Evolutionary conservation across 2,797 vertebrate species (phyloP), one percentile per base, ranked within the genome.

Genomic region (Netta rufina): DNA sequence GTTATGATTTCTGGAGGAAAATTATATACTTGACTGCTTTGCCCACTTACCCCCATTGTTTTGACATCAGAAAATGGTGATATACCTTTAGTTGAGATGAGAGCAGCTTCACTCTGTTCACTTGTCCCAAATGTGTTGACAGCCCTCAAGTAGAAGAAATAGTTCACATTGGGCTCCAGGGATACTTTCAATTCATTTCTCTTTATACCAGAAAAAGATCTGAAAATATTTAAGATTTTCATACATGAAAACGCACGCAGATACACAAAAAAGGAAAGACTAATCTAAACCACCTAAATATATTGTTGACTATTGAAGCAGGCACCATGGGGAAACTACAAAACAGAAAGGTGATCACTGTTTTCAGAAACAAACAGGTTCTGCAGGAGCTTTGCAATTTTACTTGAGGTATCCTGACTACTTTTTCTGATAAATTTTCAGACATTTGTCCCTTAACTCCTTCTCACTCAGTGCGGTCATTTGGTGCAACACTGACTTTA

Each of bases 71-170:
- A 85, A 96, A 92, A 61, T 30, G 2, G 70, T 45, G 39, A 89
- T 89, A 86, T 97, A 99, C 99, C 99, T 99, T 98, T 99, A 47
- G 99, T 99, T 83, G 99, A 99, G 97, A 99, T 98, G 43, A 99
- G 99, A 30, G 98, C 98, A 28, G 99, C 99, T 97, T 99, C 99
- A 25, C 99, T 99, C 97, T 99, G 99, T 45, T 99, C 99, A 32
- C 99, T 99, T 95, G 98, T 97, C 79, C 99, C 99, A 49, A 98
- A 99, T 9, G 97, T 70, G 60, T 98, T 99, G 73, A 98, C 98
- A 95, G 99, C 98, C 98, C 98, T 98, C 97, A 99, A 98, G 66
- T 99, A 99, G 97, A 99, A 99, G 95, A 99, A 98, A 94, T 99
- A 99, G 95, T 99, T 99, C 92, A 99, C 98, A 78, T 98, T 98